A percentile compares a stretch with the other conserved stretches of the same genome.
These are phyloP conservation scores for Hippocampus abdominalis DNA, from an alignment of 2,113 vertebrate genomes.

Conservation along the genomic window DNA sequence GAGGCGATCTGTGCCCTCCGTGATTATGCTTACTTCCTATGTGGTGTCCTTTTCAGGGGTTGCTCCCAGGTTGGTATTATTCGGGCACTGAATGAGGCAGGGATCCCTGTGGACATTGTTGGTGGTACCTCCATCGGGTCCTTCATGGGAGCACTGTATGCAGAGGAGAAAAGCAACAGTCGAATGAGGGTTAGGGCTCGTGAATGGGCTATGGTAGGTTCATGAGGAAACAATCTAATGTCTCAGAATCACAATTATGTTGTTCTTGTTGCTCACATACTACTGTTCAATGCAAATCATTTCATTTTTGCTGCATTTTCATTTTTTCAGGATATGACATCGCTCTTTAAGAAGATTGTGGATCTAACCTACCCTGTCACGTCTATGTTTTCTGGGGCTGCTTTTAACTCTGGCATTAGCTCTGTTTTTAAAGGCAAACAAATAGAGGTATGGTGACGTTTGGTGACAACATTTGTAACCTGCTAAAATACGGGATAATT, in stretches of 20 bases:
- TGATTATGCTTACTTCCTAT: neutral
- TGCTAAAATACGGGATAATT: neutral
- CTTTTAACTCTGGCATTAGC: constrained; percentile 86
- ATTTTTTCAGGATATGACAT: constrained; percentile 82
- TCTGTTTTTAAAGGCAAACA: constrained; percentile 86
- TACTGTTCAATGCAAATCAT: neutral
- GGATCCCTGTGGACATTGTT: constrained; percentile 88
- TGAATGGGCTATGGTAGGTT: constrained; percentile 87
- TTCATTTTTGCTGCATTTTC: neutral
- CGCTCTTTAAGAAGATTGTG: constrained; percentile 79
- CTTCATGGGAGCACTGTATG: constrained; percentile 87
- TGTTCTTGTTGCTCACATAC: neutral
- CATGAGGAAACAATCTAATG: constrained; percentile 16
- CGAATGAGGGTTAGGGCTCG: constrained; percentile 83
- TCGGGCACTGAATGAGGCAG: constrained; percentile 80
- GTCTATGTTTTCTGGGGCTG: constrained; percentile 91
- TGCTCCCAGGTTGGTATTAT: constrained; percentile 89
- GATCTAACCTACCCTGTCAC: constrained; percentile 93
- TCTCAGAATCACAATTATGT: neutral
- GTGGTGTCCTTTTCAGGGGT: constrained; percentile 69
- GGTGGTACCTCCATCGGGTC: constrained; percentile 90
- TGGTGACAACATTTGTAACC: neutral
- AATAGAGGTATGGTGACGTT: constrained; percentile 80
- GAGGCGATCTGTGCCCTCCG: neutral
- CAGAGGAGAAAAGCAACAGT: constrained; percentile 86